phyloP scores from a whole-genome alignment of 2,797 vertebrate genomes.

The Argya squamiceps region DNA sequence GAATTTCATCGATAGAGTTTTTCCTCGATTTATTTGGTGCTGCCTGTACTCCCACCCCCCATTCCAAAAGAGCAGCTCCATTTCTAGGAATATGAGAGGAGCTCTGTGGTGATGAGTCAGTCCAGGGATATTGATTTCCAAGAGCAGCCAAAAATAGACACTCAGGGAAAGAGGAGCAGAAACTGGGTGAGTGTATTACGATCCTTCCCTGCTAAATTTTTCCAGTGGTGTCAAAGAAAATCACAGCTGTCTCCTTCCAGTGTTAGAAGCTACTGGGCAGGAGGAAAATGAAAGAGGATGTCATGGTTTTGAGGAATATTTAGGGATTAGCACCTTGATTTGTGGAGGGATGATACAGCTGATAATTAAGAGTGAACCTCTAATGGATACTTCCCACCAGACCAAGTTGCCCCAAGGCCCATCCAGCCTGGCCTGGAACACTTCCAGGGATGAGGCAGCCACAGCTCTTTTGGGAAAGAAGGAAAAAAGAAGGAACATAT shows the following conservation, averaged over 20 bases:
- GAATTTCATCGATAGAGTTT: neutral
- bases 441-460: neutral
- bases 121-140: neutral
- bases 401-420: neutral
- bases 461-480: neutral
- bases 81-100: neutral
- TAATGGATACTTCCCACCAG: neutral
- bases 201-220: neutral
- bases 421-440: neutral
- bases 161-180: neutral
- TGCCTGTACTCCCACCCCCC: fast-evolving
- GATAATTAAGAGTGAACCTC: neutral
- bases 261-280: neutral
- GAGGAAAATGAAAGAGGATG: neutral
- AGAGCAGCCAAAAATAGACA: neutral
- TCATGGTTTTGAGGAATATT: neutral
- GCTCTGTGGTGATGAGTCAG: neutral
- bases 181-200: neutral
- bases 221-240: neutral
- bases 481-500: neutral
- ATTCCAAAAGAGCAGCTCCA: neutral
- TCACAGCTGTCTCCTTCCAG: neutral
- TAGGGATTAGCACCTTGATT: neutral
- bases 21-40: neutral
- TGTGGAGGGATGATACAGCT: neutral